Evolutionary conservation across 2,797 vertebrate genomes (phyloP).

Genomic region (Rhincodon typus): DNA sequence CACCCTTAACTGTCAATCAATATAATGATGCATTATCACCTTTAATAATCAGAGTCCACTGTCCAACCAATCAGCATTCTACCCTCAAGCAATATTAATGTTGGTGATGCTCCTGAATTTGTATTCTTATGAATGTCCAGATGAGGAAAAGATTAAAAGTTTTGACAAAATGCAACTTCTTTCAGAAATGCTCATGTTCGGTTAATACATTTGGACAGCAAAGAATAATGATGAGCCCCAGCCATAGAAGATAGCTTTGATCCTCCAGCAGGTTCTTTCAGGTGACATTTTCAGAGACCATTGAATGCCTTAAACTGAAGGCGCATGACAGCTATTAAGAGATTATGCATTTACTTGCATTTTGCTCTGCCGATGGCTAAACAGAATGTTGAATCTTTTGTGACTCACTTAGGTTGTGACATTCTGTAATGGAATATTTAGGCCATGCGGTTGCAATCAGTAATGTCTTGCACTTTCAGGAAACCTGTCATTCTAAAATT

Average conservation of each 20-base stretch:
- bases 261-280: not conserved
- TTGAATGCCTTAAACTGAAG: not conserved
- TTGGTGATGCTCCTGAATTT: too few species aligned
- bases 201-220: not conserved
- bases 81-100: too few species aligned
- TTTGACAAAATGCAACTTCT: too few species aligned
- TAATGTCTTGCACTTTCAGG: not conserved
- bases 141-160: too few species aligned
- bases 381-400: not conserved
- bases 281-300: not conserved
- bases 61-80: too few species aligned
- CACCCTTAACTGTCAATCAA: too few species aligned
- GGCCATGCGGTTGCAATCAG: not conserved
- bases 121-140: too few species aligned
- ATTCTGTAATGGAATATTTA: not conserved
- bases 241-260: not conserved
- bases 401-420: not conserved
- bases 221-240: not conserved
- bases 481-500: slow-evolving; percentile 5
- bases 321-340: not conserved
- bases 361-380: not conserved
- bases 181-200: not conserved
- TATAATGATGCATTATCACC: too few species aligned
- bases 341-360: not conserved
- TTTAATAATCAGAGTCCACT: too few species aligned